phyloP scores from a whole-genome alignment of 2,113 vertebrate species.

The Gambusia affinis region DNA sequence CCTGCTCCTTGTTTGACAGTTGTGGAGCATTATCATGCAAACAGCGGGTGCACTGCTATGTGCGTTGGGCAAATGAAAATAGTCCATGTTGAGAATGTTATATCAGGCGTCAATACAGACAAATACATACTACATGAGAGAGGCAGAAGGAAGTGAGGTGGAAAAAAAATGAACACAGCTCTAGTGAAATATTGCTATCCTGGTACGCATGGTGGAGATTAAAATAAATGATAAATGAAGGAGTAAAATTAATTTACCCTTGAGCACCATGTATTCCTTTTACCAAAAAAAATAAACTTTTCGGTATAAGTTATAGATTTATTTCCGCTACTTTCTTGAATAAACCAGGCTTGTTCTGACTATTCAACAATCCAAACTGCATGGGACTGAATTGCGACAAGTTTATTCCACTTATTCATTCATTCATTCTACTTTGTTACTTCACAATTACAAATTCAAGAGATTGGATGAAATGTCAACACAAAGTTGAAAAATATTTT shows the following conservation, averaged over 20 bases:
- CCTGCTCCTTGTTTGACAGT: conserved; percentile 1
- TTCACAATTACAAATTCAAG: not conserved
- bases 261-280: too few relatives aligned
- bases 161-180: not conserved
- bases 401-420: not conserved
- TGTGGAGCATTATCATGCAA: conserved; percentile 33
- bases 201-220: not conserved
- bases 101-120: not conserved
- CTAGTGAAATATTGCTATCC: not conserved
- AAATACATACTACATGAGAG: conserved; percentile 8
- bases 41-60: not conserved
- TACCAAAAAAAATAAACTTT: not conserved
- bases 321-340: not conserved
- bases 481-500: not conserved
- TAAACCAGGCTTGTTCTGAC: not conserved
- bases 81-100: conserved; percentile 7
- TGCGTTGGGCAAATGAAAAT: conserved; percentile 22
- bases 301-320: not conserved
- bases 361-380: too few relatives aligned
- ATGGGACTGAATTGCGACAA: not conserved
- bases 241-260: too few relatives aligned
- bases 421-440: not conserved
- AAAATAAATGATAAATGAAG: too few relatives aligned
- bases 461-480: not conserved
- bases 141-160: not conserved